phyloP scores from a whole-genome alignment of 2,888 invertebrate genomes.

The Steromphala cineraria region DNA sequence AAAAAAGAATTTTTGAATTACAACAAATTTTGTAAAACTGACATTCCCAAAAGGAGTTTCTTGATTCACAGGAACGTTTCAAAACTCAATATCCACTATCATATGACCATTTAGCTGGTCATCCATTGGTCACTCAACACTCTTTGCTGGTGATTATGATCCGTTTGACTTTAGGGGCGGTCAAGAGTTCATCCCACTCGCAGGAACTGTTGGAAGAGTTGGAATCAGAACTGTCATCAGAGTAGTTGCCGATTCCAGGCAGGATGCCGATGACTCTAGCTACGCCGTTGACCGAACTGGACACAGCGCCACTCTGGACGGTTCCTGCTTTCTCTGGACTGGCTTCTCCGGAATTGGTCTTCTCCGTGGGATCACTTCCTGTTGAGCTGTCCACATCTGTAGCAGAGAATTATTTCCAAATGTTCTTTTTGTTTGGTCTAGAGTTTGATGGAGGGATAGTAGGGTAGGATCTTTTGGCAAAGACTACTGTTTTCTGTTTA shows the following conservation, averaged over 20 bases:
- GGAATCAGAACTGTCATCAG: slow-evolving; percentile 55
- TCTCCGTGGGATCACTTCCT: neutral
- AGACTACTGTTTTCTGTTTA: too few relatives aligned
- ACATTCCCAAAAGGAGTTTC: too few relatives aligned
- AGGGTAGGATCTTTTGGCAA: too few relatives aligned
- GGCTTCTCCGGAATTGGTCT: neutral
- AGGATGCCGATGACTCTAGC: slow-evolving; percentile 60
- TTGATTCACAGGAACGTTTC: too few relatives aligned
- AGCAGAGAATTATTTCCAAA: neutral
- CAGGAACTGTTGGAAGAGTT: slow-evolving; percentile 62
- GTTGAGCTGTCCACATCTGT: neutral
- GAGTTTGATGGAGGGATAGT: neutral
- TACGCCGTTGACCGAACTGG: slow-evolving; percentile 2
- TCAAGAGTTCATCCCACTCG: slow-evolving; percentile 39
- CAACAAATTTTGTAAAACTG: too few relatives aligned
- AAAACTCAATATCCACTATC: too few relatives aligned
- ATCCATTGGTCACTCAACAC: neutral
- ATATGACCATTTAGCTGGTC: too few relatives aligned
- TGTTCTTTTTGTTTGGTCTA: too few relatives aligned
- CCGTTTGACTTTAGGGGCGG: neutral
- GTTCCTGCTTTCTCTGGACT: too few relatives aligned
- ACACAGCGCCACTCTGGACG: too few relatives aligned
- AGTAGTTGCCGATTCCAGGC: slow-evolving; percentile 63
- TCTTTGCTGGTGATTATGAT: neutral
- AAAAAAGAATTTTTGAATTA: too few relatives aligned